Evolutionary conservation across 2,888 invertebrate genomes (phyloP).

Genomic region (Andrena haemorrhoa): DNA sequence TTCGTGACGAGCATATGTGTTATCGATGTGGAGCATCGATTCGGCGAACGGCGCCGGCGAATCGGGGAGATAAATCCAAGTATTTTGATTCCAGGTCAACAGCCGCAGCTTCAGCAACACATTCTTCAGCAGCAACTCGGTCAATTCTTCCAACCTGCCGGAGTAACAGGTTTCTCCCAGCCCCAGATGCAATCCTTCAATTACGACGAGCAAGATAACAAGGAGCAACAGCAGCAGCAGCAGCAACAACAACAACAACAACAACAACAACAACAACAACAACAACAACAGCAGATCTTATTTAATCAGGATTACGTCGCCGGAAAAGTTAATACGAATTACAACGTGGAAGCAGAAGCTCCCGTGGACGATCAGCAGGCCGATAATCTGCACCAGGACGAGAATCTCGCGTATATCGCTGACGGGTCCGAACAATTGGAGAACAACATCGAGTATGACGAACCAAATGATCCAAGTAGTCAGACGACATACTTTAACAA

Average conservation of each 20-base stretch:
- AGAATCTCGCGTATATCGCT: constrained; percentile 59
- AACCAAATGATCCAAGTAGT: constrained; percentile 62
- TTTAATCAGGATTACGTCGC: constrained; percentile 77
- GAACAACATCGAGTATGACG: constrained; percentile 80
- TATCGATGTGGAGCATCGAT: constrained; percentile 28
- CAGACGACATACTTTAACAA: constrained; percentile 86
- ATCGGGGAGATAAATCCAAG: constrained; percentile 22
- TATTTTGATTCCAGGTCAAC: constrained; percentile 69
- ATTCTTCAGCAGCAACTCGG: constrained; percentile 80
- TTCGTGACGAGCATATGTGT: not conserved
- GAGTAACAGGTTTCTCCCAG: constrained; percentile 77
- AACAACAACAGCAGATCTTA: constrained; percentile 76
- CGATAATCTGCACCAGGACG: constrained; percentile 56
- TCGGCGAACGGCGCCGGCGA: not conserved
- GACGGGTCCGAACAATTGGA: constrained; percentile 74
- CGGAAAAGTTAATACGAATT: constrained; percentile 79
- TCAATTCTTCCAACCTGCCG: constrained; percentile 77
- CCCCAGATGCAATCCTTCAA: constrained; percentile 82
- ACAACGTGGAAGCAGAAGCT: constrained; percentile 75
- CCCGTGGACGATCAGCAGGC: constrained; percentile 51
- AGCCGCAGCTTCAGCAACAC: constrained; percentile 79
- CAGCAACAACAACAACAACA: constrained; percentile 77
- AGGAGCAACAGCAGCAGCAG: constrained; percentile 78
- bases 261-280: constrained; percentile 78
- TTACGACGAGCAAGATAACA: constrained; percentile 81